A percentile compares a stretch with the other conserved stretches of the same genome.
Evolutionary conservation across 2,888 invertebrate genomes (phyloP).

Genomic region (Andrena chrysosceles): DNA sequence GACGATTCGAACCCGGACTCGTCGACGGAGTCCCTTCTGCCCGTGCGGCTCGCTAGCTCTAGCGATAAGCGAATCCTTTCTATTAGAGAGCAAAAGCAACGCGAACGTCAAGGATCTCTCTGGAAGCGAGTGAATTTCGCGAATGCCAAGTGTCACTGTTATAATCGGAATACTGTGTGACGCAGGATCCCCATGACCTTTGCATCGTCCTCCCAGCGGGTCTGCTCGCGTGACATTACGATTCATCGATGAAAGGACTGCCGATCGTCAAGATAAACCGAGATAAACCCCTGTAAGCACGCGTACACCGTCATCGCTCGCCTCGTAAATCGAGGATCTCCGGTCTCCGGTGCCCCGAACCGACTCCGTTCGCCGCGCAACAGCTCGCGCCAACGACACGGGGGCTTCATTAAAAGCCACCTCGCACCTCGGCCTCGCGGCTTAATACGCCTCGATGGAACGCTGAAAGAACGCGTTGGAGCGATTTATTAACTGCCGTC

Average conservation of each 20-base stretch:
- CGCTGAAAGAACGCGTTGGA: constrained; percentile 48
- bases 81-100: constrained; percentile 13
- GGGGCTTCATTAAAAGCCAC: constrained; percentile 31
- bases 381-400: background rate
- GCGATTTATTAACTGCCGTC: constrained; percentile 61
- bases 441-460: constrained; percentile 6
- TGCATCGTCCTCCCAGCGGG: background rate
- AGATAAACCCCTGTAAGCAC: background rate
- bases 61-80: constrained; percentile 19
- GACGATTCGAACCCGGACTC: constrained; percentile 18
- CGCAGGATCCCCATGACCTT: constrained; percentile 3
- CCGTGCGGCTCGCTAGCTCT: constrained; percentile 16
- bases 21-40: constrained; percentile 14
- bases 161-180: background rate
- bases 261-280: background rate
- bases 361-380: background rate
- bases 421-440: constrained; percentile 8
- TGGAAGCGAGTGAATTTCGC: background rate
- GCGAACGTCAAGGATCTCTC: background rate
- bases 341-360: background rate
- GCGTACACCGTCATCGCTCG: constrained; percentile 1
- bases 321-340: constrained; percentile 8
- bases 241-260: constrained; percentile 14
- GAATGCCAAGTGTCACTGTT: background rate
- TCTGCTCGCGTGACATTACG: constrained; percentile 13